These are phyloP conservation scores for Spinibarbus caldwelli DNA, from an alignment of 2,797 vertebrate genomes.

Conservation along the genomic window DNA sequence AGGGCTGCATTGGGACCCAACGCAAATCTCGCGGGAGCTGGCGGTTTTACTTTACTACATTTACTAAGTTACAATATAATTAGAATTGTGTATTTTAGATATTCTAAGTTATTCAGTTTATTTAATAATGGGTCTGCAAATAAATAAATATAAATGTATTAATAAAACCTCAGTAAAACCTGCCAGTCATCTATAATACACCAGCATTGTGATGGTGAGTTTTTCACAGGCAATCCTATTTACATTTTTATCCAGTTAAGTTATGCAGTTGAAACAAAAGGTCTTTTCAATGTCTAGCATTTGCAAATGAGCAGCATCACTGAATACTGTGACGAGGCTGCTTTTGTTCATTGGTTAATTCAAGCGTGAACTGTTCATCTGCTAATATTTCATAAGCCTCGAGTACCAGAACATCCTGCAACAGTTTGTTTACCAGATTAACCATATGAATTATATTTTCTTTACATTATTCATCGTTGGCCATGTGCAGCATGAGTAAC, in stretches of 20 bases:
- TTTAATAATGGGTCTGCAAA: too few species aligned
- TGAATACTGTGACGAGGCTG: background rate
- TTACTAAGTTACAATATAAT: too few species aligned
- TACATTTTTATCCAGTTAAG: background rate
- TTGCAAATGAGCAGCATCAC: background rate
- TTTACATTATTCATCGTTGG: background rate
- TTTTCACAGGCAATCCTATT: background rate
- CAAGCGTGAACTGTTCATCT: background rate
- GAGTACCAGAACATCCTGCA: background rate
- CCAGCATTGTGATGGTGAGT: background rate
- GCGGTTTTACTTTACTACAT: too few species aligned
- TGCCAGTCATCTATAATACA: too few species aligned
- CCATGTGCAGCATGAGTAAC: background rate
- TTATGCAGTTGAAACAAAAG: background rate
- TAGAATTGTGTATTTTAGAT: too few species aligned
- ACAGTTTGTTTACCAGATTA: background rate
- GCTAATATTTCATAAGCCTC: background rate
- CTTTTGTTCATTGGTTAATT: background rate
- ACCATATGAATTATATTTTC: background rate
- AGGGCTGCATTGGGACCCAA: too few species aligned
- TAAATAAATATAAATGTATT: too few species aligned
- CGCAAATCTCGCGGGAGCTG: too few species aligned
- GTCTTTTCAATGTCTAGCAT: background rate
- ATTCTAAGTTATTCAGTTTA: too few species aligned
- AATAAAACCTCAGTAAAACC: too few species aligned